Evolutionary conservation across 1,140 invertebrate genomes (phyloP).

Genomic region (Lepidostoma basale): DNA sequence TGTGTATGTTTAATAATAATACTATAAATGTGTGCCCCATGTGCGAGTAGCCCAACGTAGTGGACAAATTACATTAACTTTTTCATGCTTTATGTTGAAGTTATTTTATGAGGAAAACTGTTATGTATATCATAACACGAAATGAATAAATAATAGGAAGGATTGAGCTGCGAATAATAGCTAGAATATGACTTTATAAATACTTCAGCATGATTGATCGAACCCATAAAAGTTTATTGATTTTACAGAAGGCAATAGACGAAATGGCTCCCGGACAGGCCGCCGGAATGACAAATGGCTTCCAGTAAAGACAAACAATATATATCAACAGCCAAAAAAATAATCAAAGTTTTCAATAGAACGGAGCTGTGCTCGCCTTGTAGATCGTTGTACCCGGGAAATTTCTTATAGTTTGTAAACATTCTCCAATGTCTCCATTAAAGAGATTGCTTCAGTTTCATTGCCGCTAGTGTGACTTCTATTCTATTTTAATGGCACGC

Average conservation of each 20-base stretch:
- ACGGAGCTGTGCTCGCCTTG: neutral
- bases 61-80: no score
- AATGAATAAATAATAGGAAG: constrained; percentile 26
- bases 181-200: constrained; percentile 26
- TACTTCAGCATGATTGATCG: constrained; percentile 44
- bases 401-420: constrained; percentile 7
- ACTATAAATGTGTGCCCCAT: no score
- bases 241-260: constrained; percentile 37
- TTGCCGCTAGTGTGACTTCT: neutral
- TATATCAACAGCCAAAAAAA: constrained; percentile 34
- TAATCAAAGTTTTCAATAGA: constrained; percentile 14
- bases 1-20: no score
- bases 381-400: constrained; percentile 3
- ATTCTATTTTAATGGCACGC: neutral
- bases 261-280: constrained; percentile 30
- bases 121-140: neutral
- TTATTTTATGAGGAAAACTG: no score
- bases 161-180: constrained; percentile 15
- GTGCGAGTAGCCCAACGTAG: no score
- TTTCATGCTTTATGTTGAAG: no score
- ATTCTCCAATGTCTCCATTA: constrained; percentile 40
- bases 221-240: constrained; percentile 36
- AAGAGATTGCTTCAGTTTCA: constrained; percentile 39
- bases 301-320: constrained; percentile 43
- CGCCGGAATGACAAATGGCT: constrained; percentile 43